phyloP scores from a whole-genome alignment of 2,113 vertebrate genomes.

The Mormyrus lacerda region DNA sequence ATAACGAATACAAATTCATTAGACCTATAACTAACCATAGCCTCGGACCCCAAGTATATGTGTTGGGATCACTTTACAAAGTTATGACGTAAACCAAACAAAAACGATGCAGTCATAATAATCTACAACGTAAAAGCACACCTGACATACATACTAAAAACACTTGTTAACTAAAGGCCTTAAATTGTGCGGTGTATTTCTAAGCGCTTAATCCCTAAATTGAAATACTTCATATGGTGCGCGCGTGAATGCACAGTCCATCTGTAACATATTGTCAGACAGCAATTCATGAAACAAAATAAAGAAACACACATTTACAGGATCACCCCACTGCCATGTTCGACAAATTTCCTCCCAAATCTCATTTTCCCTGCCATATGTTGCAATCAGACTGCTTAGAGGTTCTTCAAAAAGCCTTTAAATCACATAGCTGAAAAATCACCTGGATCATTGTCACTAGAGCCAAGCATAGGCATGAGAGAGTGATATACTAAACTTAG shows the following conservation, averaged over 20 bases:
- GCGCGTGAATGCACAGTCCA: background rate
- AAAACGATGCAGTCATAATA: background rate
- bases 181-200: background rate
- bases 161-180: background rate
- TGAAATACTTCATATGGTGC: background rate
- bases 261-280: background rate
- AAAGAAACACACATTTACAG: background rate
- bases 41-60: background rate
- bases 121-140: background rate
- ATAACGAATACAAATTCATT: background rate
- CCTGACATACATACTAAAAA: background rate
- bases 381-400: background rate
- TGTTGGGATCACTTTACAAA: background rate
- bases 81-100: background rate
- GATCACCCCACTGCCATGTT: background rate
- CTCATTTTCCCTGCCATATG: background rate
- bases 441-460: background rate
- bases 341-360: background rate
- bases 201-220: background rate
- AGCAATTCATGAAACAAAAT: background rate
- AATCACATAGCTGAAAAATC: background rate
- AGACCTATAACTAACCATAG: background rate
- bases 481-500: background rate
- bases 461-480: background rate
- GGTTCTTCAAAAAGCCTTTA: background rate